These are phyloP conservation scores for Drosophila conformis DNA, from an alignment of 2,888 invertebrate genomes.

Conservation along the genomic window DNA sequence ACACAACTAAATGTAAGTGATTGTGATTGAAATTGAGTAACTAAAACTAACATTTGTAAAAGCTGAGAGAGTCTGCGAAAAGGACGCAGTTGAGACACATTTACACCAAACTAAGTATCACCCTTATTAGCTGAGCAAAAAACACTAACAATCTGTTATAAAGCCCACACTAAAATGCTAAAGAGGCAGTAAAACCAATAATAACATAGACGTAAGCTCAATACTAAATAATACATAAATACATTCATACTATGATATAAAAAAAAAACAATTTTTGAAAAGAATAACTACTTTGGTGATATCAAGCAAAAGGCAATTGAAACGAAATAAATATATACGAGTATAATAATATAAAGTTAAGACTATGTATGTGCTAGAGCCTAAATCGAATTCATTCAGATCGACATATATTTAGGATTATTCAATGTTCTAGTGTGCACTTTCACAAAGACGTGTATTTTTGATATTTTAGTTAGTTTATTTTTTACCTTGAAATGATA, in stretches of 20 bases:
- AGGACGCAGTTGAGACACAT: constrained; percentile 14
- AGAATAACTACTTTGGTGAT: constrained; percentile 71
- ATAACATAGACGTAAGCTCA: constrained; percentile 60
- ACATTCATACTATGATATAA: constrained; percentile 30
- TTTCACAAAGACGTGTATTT: constrained; percentile 43
- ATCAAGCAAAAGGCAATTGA: constrained; percentile 80
- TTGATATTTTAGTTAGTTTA: constrained; percentile 56
- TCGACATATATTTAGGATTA: constrained; percentile 14
- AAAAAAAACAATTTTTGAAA: constrained; percentile 50
- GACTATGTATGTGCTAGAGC: constrained; percentile 27
- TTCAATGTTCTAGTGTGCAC: constrained; percentile 40
- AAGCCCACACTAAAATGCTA: constrained; percentile 69
- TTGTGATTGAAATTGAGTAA: constrained; percentile 73
- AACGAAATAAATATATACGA: constrained; percentile 69
- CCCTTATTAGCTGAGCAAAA: constrained; percentile 51
- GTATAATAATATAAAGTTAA: constrained; percentile 49
- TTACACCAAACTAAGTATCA: constrained; percentile 37
- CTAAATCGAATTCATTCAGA: constrained; percentile 8
- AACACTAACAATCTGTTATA: constrained; percentile 54
- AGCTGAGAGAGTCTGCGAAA: constrained; percentile 34
- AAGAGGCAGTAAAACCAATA: constrained; percentile 71
- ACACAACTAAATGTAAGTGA: constrained; percentile 72
- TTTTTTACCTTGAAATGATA: constrained; percentile 45
- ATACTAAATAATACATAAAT: constrained; percentile 41
- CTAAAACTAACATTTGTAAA: constrained; percentile 68